These are phyloP conservation scores for Wiebesia pumilae DNA, from an alignment of 1,140 invertebrate genomes.

Conservation along the genomic window DNA sequence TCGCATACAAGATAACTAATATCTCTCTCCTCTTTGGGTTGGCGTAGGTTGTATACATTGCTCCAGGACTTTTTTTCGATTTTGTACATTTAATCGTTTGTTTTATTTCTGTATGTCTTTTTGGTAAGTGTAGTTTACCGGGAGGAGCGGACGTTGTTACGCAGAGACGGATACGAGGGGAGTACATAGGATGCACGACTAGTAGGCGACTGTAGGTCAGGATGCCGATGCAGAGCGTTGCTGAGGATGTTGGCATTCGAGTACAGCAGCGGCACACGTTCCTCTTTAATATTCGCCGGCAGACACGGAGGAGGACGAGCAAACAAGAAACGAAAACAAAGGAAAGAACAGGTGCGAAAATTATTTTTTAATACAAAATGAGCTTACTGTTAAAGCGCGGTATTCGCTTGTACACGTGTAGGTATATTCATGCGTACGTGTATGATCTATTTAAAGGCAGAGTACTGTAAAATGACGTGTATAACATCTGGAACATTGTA, in stretches of 20 bases:
- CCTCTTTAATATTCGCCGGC: constrained; percentile 60
- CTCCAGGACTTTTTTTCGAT: neutral
- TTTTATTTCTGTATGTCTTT: neutral
- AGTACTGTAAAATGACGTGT: no score
- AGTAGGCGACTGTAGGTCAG: constrained; percentile 61
- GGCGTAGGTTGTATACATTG: neutral
- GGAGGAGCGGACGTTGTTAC: constrained; percentile 67
- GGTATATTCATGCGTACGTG: neutral
- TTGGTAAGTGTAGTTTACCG: constrained; percentile 48
- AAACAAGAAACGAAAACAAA: constrained; percentile 61
- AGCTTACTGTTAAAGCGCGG: neutral
- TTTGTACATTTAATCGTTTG: neutral
- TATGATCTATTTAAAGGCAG: neutral
- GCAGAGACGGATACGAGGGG: constrained; percentile 66
- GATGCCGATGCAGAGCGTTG: constrained; percentile 73
- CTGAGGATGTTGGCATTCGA: constrained; percentile 72
- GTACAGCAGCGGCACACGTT: constrained; percentile 74
- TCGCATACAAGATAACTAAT: neutral
- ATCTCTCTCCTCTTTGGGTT: neutral
- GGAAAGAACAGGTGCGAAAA: constrained; percentile 65
- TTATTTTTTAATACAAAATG: constrained; percentile 51
- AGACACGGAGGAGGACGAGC: constrained; percentile 36
- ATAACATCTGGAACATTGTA: no score
- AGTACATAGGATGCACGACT: constrained; percentile 65
- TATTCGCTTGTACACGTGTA: neutral